Conservation (phyloP, 1,140 invertebrate species). For the Formica exsecta region DNA sequence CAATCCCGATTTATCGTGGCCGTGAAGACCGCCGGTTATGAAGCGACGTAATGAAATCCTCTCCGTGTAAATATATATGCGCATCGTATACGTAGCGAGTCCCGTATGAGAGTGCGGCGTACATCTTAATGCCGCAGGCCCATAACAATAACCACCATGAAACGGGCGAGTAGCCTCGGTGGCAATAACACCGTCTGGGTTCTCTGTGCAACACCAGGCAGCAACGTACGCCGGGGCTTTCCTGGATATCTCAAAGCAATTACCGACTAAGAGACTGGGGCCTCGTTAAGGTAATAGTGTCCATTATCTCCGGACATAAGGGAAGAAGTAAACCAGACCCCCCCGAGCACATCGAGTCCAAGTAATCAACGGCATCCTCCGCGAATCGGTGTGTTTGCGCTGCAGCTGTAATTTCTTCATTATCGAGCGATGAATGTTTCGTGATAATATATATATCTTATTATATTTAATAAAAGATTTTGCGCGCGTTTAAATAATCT, state of each 20-base stretch:
- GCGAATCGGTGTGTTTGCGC: slow-evolving; percentile 65
- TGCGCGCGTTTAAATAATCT: neutral
- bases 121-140: slow-evolving; percentile 85
- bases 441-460: neutral
- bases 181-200: slow-evolving; percentile 83
- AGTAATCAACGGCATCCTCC: slow-evolving; percentile 79
- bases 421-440: neutral
- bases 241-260: slow-evolving; percentile 85
- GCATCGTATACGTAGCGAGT: slow-evolving; percentile 60
- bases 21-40: slow-evolving; percentile 80
- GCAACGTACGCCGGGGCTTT: slow-evolving; percentile 68
- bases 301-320: slow-evolving; percentile 83
- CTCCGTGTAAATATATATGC: slow-evolving; percentile 66
- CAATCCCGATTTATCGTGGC: slow-evolving; percentile 82
- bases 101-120: slow-evolving; percentile 79
- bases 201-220: slow-evolving; percentile 74
- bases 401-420: slow-evolving; percentile 40
- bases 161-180: slow-evolving; percentile 81
- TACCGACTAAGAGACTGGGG: slow-evolving; percentile 84
- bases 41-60: slow-evolving; percentile 84
- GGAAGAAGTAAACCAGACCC: slow-evolving; percentile 83
- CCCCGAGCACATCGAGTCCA: slow-evolving; percentile 72
- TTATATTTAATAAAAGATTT: neutral
- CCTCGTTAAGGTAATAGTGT: slow-evolving; percentile 86
- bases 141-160: slow-evolving; percentile 85